Base-by-base conservation (phyloP, 2,113 vertebrate species). In the Hippocampus abdominalis region DNA sequence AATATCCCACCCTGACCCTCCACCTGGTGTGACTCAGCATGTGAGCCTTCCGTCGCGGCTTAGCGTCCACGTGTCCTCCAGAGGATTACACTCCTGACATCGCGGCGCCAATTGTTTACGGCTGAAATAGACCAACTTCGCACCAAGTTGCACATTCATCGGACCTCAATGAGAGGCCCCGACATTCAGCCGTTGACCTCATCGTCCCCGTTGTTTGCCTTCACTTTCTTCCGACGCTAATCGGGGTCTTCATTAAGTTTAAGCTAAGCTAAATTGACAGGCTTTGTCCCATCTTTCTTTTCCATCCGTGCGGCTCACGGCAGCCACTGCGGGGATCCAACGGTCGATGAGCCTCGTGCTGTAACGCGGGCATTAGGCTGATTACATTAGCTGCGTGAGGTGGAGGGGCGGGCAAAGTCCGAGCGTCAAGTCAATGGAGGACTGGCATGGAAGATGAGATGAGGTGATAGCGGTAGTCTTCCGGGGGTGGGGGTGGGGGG, bases 31-130 rank as follows among this genome's bases (percentile, higher is more conserved):
- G 21, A 57, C 69, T 54, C 40, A 68, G 86, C 87, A 79, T 82
- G 87, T 77, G 87, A 90, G 70, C 56, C 82, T 81, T 82, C 87
- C 79, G 87, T 88, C 87, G 80, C 20, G 80, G 89, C 84, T 92
- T 88, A 90, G 9, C 0, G 13, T 77, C 72, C 91, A 91, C 85
- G 81, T 90, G 88, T 70, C 81, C 74, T 11, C 77, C 81, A 90
- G 89, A 79, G 78, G 90, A 89, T 93, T 91, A 89, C 82, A 78
- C 81, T 84, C 85, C 75, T 89, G 87, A 87, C 89, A 89, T 92
- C 90, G 84, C 79, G 64, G 60, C 21, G 86, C 85, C 92, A 92
- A 89, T 92, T 90, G 89, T 91, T 90, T 84, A 80, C 11, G 56
- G 84, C 85, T 69, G 69, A 88, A 90, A 90, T 89, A 90, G 86